Conservation (phyloP, 1,140 invertebrate genomes). For the Mizuhopecten yessoensis region DNA sequence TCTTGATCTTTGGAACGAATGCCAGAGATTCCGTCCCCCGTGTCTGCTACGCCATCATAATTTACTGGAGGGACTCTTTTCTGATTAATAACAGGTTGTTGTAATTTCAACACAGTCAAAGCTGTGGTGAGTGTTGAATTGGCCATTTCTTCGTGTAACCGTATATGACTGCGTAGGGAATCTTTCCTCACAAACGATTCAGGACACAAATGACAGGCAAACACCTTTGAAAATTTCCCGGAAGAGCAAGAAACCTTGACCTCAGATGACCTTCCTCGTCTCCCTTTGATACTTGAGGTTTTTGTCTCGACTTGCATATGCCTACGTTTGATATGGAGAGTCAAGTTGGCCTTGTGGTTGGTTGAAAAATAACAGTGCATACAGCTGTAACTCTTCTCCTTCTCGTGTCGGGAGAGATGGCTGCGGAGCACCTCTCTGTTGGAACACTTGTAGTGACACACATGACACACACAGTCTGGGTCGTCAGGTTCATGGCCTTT, state of each 20-base stretch:
- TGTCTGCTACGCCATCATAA: not conserved
- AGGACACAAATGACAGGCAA: slow-evolving; percentile 73
- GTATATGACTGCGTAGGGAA: slow-evolving; percentile 79
- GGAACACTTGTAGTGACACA: slow-evolving; percentile 69
- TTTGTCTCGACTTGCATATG: slow-evolving; percentile 69
- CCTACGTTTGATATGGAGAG: slow-evolving; percentile 70
- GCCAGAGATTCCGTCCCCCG: not conserved
- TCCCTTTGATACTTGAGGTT: not conserved
- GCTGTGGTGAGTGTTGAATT: slow-evolving; percentile 50
- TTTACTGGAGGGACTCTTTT: not conserved
- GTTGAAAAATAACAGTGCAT: slow-evolving; percentile 80
- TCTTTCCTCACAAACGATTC: slow-evolving; percentile 81
- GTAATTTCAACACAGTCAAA: slow-evolving; percentile 49
- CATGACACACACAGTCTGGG: slow-evolving; percentile 59
- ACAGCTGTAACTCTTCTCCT: slow-evolving; percentile 82
- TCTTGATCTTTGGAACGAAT: not conserved
- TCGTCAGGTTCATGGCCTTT: slow-evolving; percentile 69
- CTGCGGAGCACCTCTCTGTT: slow-evolving; percentile 73
- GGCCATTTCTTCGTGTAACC: slow-evolving; percentile 70
- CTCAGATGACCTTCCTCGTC: not conserved
- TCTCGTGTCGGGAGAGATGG: slow-evolving; percentile 84
- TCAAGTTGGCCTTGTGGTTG: slow-evolving; percentile 71
- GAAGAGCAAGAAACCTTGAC: slow-evolving; percentile 66
- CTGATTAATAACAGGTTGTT: slow-evolving; percentile 49
- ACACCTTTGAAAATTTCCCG: slow-evolving; percentile 64